These are phyloP conservation scores for Ceratoteleas bidentatus DNA, from an alignment of 1,140 invertebrate species.

Conservation along the genomic window DNA sequence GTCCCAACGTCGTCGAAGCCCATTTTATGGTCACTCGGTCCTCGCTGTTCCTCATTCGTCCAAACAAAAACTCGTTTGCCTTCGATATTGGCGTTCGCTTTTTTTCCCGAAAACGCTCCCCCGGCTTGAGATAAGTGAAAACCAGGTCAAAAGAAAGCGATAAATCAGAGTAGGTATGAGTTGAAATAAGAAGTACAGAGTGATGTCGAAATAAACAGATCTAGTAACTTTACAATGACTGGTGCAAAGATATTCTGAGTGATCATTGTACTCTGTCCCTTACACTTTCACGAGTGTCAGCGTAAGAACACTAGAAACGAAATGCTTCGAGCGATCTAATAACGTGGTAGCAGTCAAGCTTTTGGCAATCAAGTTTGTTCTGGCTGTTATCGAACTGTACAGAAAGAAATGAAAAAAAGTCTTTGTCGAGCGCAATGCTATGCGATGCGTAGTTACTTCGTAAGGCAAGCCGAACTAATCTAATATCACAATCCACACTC, in stretches of 20 bases:
- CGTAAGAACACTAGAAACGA: slow-evolving; percentile 56
- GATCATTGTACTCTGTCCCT: slow-evolving; percentile 44
- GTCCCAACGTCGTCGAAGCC: no score
- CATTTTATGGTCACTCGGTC: no score
- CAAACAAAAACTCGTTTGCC: not conserved
- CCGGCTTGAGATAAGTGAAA: slow-evolving; percentile 30
- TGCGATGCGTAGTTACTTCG: slow-evolving; percentile 54
- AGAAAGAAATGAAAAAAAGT: slow-evolving; percentile 30
- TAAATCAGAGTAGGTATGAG: slow-evolving; percentile 32
- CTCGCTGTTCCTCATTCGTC: not conserved
- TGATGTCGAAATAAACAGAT: slow-evolving; percentile 35
- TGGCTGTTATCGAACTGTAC: slow-evolving; percentile 39
- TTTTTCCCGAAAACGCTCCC: slow-evolving; percentile 30
- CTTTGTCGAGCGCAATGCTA: slow-evolving; percentile 52
- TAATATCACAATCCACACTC: slow-evolving; percentile 58
- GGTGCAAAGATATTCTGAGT: slow-evolving; percentile 60
- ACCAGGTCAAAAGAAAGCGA: slow-evolving; percentile 36
- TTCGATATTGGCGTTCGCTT: slow-evolving; percentile 1
- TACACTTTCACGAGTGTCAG: slow-evolving; percentile 40
- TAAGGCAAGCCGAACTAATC: slow-evolving; percentile 60
- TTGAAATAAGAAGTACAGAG: slow-evolving; percentile 21
- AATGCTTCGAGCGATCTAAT: slow-evolving; percentile 61
- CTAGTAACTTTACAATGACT: slow-evolving; percentile 56
- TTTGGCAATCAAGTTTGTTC: slow-evolving; percentile 57
- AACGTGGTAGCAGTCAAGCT: slow-evolving; percentile 62